Base-by-base conservation (phyloP, 2,797 vertebrate species). In the Pipistrellus pipistrellus region DNA sequence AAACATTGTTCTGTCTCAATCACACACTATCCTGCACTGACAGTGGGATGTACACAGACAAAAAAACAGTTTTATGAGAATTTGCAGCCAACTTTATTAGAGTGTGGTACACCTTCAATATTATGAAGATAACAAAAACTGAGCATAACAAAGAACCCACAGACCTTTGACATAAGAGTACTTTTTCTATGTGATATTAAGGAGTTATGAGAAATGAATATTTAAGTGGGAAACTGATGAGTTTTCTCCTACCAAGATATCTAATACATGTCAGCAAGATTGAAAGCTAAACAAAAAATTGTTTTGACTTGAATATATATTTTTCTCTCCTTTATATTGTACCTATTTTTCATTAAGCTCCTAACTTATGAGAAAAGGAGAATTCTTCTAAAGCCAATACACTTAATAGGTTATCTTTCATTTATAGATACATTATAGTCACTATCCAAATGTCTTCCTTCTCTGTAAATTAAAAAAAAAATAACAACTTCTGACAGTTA, bases 231-330 rank as follows among this genome's bases (percentile, higher is more conserved):
- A 48, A 95, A 81, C 20, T 68, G 12, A 78, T 59, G 18, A 62
- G 35, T 46, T 66, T 96, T 90, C 57, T 81, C 44, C 35, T 90
- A 86, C 32, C 25, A 81, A 89, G 62, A 44, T 59, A 71, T n/a
- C 51, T 62, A 88, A 73, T 81, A 41, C 27, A 84, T 81, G 55
- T 87, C 84, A 89, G 38, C 66, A 77, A 95, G 51, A 88, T 14
- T 91, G 44, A 93, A 92, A 92, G 25, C 27, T 66, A 85, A 89
- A 72, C 27, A 72, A 85, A 85, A 96, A 82, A 91, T 76, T n/a
- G 18, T 68, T 84, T 93, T 68, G 77, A 27, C 0, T 13, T 83
- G 46, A 95, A 76, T 53, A 72, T 51, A 84, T 83, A 25, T 57
- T 25, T 57, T 11, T 85, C 93, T 92, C 69, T 72, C 69, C 53